These are phyloP conservation scores for Micropoecilia bifurca DNA, from an alignment of 2,797 vertebrate genomes.

Conservation along the genomic window DNA sequence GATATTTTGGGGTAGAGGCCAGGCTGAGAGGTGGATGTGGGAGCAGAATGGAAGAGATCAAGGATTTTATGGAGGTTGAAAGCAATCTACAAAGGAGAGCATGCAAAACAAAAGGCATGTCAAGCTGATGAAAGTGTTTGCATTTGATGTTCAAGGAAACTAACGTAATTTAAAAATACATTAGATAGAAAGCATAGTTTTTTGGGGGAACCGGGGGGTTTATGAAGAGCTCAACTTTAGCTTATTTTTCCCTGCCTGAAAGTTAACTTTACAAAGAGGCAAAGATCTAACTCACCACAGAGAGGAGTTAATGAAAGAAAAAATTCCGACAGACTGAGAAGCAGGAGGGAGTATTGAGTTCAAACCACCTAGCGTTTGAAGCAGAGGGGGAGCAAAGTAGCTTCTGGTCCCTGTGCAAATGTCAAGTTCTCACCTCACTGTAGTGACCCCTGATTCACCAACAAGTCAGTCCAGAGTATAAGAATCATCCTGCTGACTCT, in stretches of 20 bases:
- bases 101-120: conserved; percentile 1
- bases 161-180: conserved; percentile 17
- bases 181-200: conserved; percentile 19
- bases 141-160: not conserved
- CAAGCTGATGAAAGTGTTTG: not conserved
- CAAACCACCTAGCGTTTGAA: conserved; percentile 22
- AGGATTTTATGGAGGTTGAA: not conserved
- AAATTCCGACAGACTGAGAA: conserved; percentile 15
- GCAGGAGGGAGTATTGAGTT: conserved; percentile 33
- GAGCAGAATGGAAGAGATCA: not conserved
- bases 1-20: not conserved
- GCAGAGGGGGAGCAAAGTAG: conserved; percentile 7
- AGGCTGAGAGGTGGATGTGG: conserved; percentile 10
- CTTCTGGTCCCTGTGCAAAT: conserved; percentile 57
- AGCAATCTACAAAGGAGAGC: not conserved
- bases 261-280: conserved; percentile 9
- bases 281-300: conserved; percentile 1
- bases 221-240: conserved; percentile 2
- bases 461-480: conserved; percentile 41
- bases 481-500: conserved; percentile 49
- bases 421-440: conserved; percentile 52
- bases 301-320: conserved; percentile 2
- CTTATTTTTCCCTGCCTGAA: conserved; percentile 8
- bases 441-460: conserved; percentile 65
- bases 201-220: too few relatives aligned